A percentile compares a stretch with the other conserved stretches of the same genome.
Evolutionary conservation across 1,140 invertebrate species (phyloP).

Genomic region (Eubasilissa regina): DNA sequence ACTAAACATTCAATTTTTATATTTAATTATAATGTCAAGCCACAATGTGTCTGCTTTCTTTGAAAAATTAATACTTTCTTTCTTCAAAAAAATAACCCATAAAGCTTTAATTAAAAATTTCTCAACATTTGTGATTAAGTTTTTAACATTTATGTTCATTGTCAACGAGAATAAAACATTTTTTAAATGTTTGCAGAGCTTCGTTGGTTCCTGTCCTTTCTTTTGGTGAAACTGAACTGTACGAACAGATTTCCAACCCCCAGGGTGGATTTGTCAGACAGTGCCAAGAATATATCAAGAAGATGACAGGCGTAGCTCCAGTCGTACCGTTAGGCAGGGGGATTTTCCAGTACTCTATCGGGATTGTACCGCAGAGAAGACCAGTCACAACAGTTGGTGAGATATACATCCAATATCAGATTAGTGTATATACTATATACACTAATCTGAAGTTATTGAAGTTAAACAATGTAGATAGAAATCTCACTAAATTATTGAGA

Average conservation of each 20-base stretch:
- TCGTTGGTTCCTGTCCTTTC: constrained; percentile 90
- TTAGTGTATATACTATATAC: too few species aligned
- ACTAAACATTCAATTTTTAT: too few species aligned
- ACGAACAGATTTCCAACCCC: constrained; percentile 82
- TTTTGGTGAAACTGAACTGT: constrained; percentile 94
- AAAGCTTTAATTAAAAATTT: too few species aligned
- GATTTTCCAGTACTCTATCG: constrained; percentile 92
- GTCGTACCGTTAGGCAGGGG: constrained; percentile 88
- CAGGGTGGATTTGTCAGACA: constrained; percentile 79
- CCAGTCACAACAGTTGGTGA: constrained; percentile 89
- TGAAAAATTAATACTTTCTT: too few species aligned
- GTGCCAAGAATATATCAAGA: constrained; percentile 81
- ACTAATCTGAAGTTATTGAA: too few species aligned
- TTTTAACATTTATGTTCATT: too few species aligned
- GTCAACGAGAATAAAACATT: neutral
- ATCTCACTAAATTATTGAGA: too few species aligned
- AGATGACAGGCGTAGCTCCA: constrained; percentile 83
- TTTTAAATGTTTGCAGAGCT: constrained; percentile 71
- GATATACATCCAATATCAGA: constrained; percentile 59
- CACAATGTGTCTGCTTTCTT: too few species aligned
- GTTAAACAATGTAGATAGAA: too few species aligned
- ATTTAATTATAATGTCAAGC: too few species aligned
- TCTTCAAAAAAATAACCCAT: too few species aligned
- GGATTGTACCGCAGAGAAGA: constrained; percentile 84
- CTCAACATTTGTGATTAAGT: too few species aligned